A percentile compares a stretch with the other conserved stretches of the same genome.
phyloP scores from a whole-genome alignment of 2,888 invertebrate species.

The Apotomis betuletana region DNA sequence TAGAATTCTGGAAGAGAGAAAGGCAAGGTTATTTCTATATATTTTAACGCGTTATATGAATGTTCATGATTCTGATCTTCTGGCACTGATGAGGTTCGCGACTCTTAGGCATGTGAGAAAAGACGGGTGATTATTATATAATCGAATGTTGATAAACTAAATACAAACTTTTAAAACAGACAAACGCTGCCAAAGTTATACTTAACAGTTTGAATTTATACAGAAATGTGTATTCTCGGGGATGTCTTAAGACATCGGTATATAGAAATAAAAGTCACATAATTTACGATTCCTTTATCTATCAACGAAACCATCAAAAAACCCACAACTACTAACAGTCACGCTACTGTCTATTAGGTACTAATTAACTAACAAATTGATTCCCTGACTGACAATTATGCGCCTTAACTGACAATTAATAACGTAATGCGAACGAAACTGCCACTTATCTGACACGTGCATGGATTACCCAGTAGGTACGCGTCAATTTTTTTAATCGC shows the following conservation, averaged over 20 bases:
- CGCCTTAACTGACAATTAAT: constrained; percentile 27
- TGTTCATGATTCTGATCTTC: too few relatives aligned
- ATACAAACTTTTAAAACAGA: too few relatives aligned
- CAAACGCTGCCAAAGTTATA: too few relatives aligned
- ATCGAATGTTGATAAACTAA: too few relatives aligned
- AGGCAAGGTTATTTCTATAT: background rate
- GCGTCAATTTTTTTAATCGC: constrained; percentile 9
- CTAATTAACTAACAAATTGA: constrained; percentile 39
- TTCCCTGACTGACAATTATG: constrained; percentile 28
- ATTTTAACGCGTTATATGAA: too few relatives aligned
- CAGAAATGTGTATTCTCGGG: too few relatives aligned
- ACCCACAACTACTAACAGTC: constrained; percentile 17
- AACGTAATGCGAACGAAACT: constrained; percentile 18
- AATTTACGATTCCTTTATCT: background rate
- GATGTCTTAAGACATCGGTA: too few relatives aligned
- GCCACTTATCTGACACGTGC: constrained; percentile 24
- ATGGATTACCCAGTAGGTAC: constrained; percentile 1
- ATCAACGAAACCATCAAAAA: constrained; percentile 7
- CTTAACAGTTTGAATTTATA: too few relatives aligned
- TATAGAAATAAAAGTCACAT: background rate
- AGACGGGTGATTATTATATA: too few relatives aligned
- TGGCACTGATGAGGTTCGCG: too few relatives aligned
- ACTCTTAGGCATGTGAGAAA: too few relatives aligned
- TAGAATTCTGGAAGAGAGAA: constrained; percentile 71
- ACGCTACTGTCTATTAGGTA: constrained; percentile 31